Evolutionary conservation across 2,797 vertebrate genomes (phyloP), one percentile per base, ranked within the genome.

Genomic region (Mus spretus): DNA sequence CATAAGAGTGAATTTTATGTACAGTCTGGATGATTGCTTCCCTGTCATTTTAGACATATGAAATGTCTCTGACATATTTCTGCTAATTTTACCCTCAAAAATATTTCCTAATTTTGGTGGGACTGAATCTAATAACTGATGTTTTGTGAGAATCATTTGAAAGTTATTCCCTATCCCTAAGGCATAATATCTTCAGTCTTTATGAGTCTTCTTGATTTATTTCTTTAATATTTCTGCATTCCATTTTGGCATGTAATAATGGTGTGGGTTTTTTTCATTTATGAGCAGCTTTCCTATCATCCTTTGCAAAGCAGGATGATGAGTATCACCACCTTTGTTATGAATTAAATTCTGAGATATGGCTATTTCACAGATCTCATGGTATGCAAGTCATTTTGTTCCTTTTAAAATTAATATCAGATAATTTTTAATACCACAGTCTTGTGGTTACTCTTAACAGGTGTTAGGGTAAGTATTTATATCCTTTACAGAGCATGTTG

Each of bases 131-230:
- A 61, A 82, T 91, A 82, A 74, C 0, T 44, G 1, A 79, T 83
- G 34, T 28, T 74, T 89, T 82, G 26, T 57, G 75, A 37, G 79
- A 85, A 92, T 83, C 53, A 7, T 83, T 88, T 72, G 55, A 89
- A 93, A 78, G n/a, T 75, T 91, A 59, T 81, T 94, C 47, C 37
- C 17, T 88, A 79, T 44, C 24, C 37, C 37, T 70, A 67, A 28
- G 37, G 14, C 12, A 92, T 19, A 74, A 65, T 70, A 72, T 77
- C 40, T 94, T 91, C 24, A 28, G 12, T 53, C 24, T 89, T 90
- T 94, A 72, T 92, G 47, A 10, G 59, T 92, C 90, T 61, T n/a
- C 11, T 90, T 90, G 86, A 79, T 81, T 92, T 96, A 88, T 80
- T 90, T 95, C 31, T 94, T 70, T 74, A 93, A 47, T 87, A 75